A percentile compares a stretch with the other conserved stretches of the same genome.
phyloP scores from a whole-genome alignment of 2,797 vertebrate genomes.

The Scolopax rusticola region DNA sequence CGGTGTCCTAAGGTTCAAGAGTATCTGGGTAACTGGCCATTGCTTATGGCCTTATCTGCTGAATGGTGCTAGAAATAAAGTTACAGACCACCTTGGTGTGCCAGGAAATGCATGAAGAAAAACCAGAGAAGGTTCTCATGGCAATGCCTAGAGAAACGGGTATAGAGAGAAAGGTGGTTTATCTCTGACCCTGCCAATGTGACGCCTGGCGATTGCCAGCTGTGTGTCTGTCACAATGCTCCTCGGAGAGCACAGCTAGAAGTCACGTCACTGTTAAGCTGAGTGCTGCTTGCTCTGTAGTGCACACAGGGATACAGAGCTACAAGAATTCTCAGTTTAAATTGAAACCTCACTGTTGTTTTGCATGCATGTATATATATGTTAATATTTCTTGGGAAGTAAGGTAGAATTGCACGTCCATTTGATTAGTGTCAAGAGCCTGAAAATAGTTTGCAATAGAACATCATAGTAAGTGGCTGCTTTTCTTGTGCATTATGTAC shows the following conservation, averaged over 20 bases:
- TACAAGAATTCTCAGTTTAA: background rate
- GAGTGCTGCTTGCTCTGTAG: background rate
- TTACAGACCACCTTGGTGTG: background rate
- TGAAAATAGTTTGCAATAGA: constrained; percentile 42
- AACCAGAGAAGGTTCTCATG: background rate
- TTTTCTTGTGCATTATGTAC: constrained; percentile 52
- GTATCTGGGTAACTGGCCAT: background rate
- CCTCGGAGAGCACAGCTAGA: background rate
- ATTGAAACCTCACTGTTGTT: background rate
- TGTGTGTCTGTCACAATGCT: background rate
- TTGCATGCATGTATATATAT: background rate
- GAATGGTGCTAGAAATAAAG: background rate
- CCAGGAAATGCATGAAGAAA: background rate
- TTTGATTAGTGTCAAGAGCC: constrained; percentile 35
- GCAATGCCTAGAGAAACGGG: background rate
- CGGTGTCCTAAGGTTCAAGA: background rate
- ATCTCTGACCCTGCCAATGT: background rate
- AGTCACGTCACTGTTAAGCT: background rate
- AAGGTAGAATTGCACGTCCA: background rate
- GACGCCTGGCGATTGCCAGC: background rate
- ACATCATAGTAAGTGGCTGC: background rate
- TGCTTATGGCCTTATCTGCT: background rate
- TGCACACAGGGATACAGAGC: background rate
- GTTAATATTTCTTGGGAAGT: background rate
- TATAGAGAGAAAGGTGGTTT: background rate